Base-by-base conservation (phyloP, 2,113 vertebrate species). In the Corvus moneduloides region DNA sequence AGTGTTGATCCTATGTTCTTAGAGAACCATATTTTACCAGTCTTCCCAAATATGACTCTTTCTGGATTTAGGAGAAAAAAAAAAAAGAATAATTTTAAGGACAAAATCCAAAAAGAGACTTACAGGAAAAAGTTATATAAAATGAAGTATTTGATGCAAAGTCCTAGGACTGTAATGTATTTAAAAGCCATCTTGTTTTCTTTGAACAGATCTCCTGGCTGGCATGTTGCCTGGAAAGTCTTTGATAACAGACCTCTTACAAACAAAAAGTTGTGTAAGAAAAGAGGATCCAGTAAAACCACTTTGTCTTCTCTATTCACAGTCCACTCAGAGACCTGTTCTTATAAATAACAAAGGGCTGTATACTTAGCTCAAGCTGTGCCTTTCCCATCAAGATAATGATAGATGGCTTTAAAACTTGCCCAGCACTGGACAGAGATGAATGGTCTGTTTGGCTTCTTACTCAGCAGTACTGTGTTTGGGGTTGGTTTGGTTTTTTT, bases 371-470 rank as follows among this genome's bases (percentile, higher is more conserved):
- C 96, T 94, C 73, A 89, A 75, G 88, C 82, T 89, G 92, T 89
- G 82, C 62, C 71, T 95, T 97, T 97, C 97, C 98, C 97, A 98
- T 98, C 98, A 98, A 96, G 95, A 96, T 98, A 98, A 98, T 98
- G 98, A 99, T 94, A 96, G 95, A 98, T 98, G 97, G 95, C 97
- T 98, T 98, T 98, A 98, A 98, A 98, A 98, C 90, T 95, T 97
- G 78, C 90, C 89, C 85, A 95, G 85, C 39, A 89, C 93, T 97
- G 93, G 92, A 98, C 96, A 98, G 97, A 98, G 98, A 99, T 98
- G 97, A 98, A 98, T 98, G 90, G 87, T 75, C 93, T 94, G 63
- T 96, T 97, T 96, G 96, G 87, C 84, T 98, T 98, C 98, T 98
- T 98, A 98, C 96, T 98, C 98, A 98, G 97, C 97, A 98, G 89